phyloP scores from a whole-genome alignment of 2,888 invertebrate genomes.

The Drosophila prostipennis region DNA sequence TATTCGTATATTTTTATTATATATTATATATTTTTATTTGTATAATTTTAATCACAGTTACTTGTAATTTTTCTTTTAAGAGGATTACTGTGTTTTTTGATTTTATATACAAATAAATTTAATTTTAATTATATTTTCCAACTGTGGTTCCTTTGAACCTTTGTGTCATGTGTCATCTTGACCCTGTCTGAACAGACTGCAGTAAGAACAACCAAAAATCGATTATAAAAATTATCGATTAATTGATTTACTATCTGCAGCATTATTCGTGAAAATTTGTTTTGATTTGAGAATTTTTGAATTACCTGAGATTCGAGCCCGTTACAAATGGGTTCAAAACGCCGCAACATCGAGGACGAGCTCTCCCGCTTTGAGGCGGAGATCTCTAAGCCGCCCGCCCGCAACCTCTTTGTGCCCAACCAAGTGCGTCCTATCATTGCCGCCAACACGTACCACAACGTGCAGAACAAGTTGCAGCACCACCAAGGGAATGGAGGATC shows the following conservation, averaged over 20 bases:
- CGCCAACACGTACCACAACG: conserved; percentile 89
- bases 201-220: not conserved
- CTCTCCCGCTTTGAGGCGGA: conserved; percentile 96
- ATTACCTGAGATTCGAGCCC: not conserved
- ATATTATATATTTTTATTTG: no score
- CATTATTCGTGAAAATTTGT: conserved; percentile 29
- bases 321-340: conserved; percentile 81
- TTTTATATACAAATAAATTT: no score
- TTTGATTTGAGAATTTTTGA: conserved; percentile 10
- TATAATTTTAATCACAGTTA: no score
- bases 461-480: conserved; percentile 88
- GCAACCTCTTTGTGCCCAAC: conserved; percentile 85
- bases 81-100: no score
- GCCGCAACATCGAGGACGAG: conserved; percentile 93
- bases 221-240: not conserved
- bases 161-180: no score
- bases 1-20: no score
- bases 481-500: conserved; percentile 77
- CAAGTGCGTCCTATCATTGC: conserved; percentile 88
- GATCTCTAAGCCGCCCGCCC: conserved; percentile 86
- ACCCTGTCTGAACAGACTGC: not conserved
- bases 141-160: no score
- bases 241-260: not conserved
- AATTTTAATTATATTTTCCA: no score
- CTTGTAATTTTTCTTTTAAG: no score